phyloP scores from a whole-genome alignment of 2,113 vertebrate species.

The Catagonus wagneri region DNA sequence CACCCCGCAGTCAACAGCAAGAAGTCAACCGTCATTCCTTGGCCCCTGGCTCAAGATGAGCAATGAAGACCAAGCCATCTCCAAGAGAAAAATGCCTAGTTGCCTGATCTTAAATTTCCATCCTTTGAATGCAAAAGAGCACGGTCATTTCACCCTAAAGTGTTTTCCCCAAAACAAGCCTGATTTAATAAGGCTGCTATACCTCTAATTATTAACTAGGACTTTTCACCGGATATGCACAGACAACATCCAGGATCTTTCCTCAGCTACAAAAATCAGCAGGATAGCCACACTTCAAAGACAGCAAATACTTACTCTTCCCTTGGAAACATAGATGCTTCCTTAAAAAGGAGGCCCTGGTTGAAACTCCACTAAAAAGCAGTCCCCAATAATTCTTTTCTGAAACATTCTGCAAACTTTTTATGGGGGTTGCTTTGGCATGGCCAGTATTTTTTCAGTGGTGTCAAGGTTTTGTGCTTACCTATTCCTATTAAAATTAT shows the following conservation, averaged over 20 bases:
- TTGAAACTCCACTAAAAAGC: constrained; percentile 11
- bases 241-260: neutral
- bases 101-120: neutral
- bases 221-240: constrained; percentile 1
- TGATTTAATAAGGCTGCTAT: neutral
- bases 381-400: constrained; percentile 67
- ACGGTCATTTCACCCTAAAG: neutral
- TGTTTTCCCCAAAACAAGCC: constrained; percentile 13
- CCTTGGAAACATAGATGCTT: constrained; percentile 31
- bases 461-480: constrained; percentile 81
- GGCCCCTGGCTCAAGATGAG: neutral
- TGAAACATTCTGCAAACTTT: constrained; percentile 78
- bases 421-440: constrained; percentile 81
- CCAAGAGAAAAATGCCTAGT: neutral
- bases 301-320: constrained; percentile 23
- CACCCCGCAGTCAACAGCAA: neutral
- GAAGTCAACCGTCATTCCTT: neutral
- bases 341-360: constrained; percentile 59
- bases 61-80: neutral
- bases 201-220: constrained; percentile 11
- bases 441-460: constrained; percentile 79
- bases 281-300: constrained; percentile 46
- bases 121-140: neutral
- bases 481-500: constrained; percentile 82
- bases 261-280: neutral